These are phyloP conservation scores for Periophthalmodon schlosseri DNA, from an alignment of 2,113 vertebrate species.

Conservation along the genomic window DNA sequence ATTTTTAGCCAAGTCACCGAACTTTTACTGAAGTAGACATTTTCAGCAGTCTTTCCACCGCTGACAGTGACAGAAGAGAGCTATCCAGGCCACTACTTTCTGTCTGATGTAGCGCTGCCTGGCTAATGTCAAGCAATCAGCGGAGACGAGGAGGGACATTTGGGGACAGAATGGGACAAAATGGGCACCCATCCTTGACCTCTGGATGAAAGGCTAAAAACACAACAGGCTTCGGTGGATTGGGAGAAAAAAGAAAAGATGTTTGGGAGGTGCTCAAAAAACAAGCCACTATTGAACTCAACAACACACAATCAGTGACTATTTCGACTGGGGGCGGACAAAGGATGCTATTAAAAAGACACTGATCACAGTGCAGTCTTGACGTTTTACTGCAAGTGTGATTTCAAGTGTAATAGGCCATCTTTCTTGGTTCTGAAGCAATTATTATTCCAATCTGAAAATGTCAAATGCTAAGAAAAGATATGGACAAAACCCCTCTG, in stretches of 20 bases:
- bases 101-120: slow-evolving; percentile 31
- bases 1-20: no score
- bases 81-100: slow-evolving; percentile 14
- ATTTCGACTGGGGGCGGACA: slow-evolving; percentile 29
- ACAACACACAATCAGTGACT: slow-evolving; percentile 20
- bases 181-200: slow-evolving; percentile 55
- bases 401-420: background rate
- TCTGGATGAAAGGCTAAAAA: slow-evolving; percentile 52
- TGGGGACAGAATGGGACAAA: slow-evolving; percentile 35
- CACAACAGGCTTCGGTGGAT: slow-evolving; percentile 48
- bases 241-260: slow-evolving; percentile 28
- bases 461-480: background rate
- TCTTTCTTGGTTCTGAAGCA: background rate
- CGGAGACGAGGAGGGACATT: slow-evolving; percentile 48
- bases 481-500: background rate
- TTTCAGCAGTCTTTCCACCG: background rate
- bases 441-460: background rate
- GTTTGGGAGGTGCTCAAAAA: slow-evolving; percentile 36
- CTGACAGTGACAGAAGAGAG: slow-evolving; percentile 23
- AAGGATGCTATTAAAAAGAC: slow-evolving; percentile 27
- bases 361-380: slow-evolving; percentile 15
- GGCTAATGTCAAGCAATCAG: slow-evolving; percentile 45
- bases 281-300: slow-evolving; percentile 48
- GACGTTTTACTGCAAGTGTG: slow-evolving; percentile 9
- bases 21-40: no score